Evolutionary conservation across 2,113 vertebrate genomes (phyloP).

Genomic region (Hypocryptadius cinnamomeus): DNA sequence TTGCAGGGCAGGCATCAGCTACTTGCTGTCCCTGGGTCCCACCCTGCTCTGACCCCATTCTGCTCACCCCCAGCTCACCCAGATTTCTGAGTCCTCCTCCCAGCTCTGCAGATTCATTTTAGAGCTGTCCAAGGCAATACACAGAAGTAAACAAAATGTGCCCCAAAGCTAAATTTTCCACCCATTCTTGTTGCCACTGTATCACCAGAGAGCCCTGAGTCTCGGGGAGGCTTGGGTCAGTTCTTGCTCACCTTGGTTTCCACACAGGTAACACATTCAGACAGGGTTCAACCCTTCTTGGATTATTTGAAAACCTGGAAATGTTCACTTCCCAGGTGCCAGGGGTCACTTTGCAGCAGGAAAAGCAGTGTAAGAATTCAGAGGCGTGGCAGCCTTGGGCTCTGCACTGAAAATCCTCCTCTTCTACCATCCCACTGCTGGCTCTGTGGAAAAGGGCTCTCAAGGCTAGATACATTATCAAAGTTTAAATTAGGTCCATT

Average conservation of each 20-base stretch:
- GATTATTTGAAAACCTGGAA: neutral
- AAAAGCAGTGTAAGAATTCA: neutral
- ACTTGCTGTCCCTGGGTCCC: neutral
- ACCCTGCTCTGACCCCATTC: neutral
- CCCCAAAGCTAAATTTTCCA: neutral
- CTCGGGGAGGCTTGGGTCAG: accelerated
- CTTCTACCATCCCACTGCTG: neutral
- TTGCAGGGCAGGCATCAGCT: neutral
- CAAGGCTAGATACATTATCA: neutral
- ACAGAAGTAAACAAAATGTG: neutral
- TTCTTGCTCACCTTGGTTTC: accelerated
- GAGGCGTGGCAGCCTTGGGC: neutral
- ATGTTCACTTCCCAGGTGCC: neutral
- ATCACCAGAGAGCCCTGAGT: accelerated
- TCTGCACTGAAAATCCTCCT: accelerated
- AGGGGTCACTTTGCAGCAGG: neutral
- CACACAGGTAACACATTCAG: neutral
- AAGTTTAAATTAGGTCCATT: conserved; percentile 22
- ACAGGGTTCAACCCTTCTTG: neutral
- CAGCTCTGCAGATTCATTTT: neutral
- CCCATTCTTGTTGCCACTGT: neutral
- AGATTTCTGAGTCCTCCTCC: neutral
- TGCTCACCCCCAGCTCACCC: neutral
- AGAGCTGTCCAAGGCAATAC: neutral
- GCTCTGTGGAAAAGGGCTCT: neutral